Conservation (phyloP, 2,113 vertebrate genomes). For the Pituophis catenifer region DNA sequence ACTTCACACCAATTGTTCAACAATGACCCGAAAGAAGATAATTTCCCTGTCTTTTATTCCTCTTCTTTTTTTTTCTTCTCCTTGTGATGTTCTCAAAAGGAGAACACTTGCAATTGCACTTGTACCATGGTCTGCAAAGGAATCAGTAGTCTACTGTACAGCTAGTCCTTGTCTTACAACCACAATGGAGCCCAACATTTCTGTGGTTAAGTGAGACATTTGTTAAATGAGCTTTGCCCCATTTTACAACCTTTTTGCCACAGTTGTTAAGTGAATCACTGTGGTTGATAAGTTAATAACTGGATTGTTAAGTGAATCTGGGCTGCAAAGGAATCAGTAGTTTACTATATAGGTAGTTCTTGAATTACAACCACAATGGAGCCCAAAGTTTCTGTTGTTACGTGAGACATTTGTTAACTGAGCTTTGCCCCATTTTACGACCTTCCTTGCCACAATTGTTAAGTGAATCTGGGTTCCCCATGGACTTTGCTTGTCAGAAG, state of each 20-base stretch:
- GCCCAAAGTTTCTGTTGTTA: not conserved
- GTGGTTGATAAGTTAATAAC: too few relatives aligned
- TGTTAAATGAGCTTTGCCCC: not conserved
- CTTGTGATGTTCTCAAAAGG: not conserved
- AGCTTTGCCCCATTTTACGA: not conserved
- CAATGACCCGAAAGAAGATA: not conserved
- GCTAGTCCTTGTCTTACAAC: not conserved
- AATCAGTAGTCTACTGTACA: not conserved
- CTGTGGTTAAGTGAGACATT: not conserved
- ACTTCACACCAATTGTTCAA: not conserved
- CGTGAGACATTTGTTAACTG: not conserved
- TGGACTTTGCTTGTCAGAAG: not conserved
- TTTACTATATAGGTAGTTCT: not conserved
- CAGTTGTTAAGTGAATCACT: not conserved
- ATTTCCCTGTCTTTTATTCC: not conserved
- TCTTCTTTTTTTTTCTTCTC: not conserved
- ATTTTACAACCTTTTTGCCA: not conserved
- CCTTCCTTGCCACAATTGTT: not conserved
- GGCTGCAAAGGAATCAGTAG: not conserved
- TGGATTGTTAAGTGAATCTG: too few relatives aligned
- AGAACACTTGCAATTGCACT: not conserved
- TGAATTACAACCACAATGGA: not conserved
- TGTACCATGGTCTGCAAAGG: not conserved
- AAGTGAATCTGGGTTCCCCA: not conserved
- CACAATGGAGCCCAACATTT: not conserved